These are phyloP conservation scores for Drosophila peninsularis DNA, from an alignment of 2,888 invertebrate species.

Conservation along the genomic window DNA sequence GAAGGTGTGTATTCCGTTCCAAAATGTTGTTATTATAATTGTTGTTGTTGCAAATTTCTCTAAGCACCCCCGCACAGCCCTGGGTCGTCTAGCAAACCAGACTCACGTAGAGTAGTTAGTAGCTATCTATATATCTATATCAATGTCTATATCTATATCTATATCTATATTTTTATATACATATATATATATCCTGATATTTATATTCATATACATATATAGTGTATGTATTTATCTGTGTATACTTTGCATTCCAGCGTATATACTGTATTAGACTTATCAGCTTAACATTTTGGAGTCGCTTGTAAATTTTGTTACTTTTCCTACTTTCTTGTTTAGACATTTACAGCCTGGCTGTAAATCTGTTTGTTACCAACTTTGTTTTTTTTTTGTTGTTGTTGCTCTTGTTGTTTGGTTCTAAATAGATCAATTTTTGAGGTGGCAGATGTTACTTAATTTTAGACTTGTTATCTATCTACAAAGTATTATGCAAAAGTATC, in stretches of 20 bases:
- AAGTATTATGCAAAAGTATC: slow-evolving; percentile 9
- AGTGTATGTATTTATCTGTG: not conserved
- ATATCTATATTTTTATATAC: not conserved
- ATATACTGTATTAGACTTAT: slow-evolving; percentile 9
- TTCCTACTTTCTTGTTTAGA: not conserved
- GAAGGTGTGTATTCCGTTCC: slow-evolving; percentile 61
- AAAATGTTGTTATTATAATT: slow-evolving; percentile 28
- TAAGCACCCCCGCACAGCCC: slow-evolving; percentile 1
- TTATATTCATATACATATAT: not conserved
- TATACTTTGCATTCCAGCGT: slow-evolving; percentile 3
- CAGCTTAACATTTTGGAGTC: slow-evolving; percentile 3
- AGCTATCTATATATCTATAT: slow-evolving; percentile 1
- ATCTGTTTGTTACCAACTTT: not conserved
- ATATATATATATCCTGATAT: not conserved
- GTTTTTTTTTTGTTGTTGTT: slow-evolving; percentile 1
- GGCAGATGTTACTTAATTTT: slow-evolving; percentile 37
- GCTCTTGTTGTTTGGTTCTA: slow-evolving; percentile 25
- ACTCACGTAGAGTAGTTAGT: slow-evolving; percentile 3
- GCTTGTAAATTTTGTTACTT: not conserved
- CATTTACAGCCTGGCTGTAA: slow-evolving; percentile 13
- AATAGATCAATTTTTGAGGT: slow-evolving; percentile 26
- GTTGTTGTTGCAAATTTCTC: slow-evolving; percentile 48
- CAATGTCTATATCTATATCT: not conserved
- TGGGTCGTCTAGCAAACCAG: not conserved
- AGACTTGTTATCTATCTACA: slow-evolving; percentile 11